Base-by-base conservation (phyloP, 2,888 invertebrate genomes). In the Deilephila porcellus region DNA sequence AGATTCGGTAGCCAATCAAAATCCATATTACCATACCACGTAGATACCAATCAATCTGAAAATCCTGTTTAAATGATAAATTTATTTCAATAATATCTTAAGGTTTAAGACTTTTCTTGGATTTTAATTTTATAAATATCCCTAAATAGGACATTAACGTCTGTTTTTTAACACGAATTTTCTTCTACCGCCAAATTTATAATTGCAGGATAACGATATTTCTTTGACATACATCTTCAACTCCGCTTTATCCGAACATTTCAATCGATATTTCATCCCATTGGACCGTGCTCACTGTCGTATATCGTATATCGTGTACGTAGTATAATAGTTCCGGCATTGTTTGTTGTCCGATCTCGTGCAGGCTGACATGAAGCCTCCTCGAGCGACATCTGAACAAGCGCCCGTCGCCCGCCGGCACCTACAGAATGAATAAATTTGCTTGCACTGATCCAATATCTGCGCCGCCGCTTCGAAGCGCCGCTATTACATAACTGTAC, bases 391-490 rank as follows among this genome's bases (percentile, higher is more conserved):
- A n/a, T 56, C 56, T 56, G 56, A 56, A 56, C 56, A 19, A n/a
- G 56, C 56, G 19, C n/a, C n/a, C n/a, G 56, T 14, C 56, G 56
- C 56, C 6, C 56, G 56, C 56, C 56, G 17, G 56, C 56, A 56
- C 56, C 56, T 56, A 56, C 56, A 56, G 19, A n/a, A 56, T 56
- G n/a, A 56, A 56, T 56, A 56, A 56, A 19, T 56, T 45, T 56
- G n/a, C n/a, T 56, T n/a, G 5, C 6, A 56, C 56, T 17, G 56
- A 56, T 56, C 56, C 56, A 56, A 56, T 56, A 17, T 56, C 19
- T 4, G 56, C 56, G 56, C n/a, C 56, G 56, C 56, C 56, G 56
- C 56, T 56, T 56, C 56, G 56, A 56, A 56, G 56, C 56, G n/a
- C 19, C 19, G n/a, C 56, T 56, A 6, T 56, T 56, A 56, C 56